These are phyloP conservation scores for Ceuthmochares aereus DNA, from an alignment of 2,113 vertebrate genomes.

Conservation along the genomic window DNA sequence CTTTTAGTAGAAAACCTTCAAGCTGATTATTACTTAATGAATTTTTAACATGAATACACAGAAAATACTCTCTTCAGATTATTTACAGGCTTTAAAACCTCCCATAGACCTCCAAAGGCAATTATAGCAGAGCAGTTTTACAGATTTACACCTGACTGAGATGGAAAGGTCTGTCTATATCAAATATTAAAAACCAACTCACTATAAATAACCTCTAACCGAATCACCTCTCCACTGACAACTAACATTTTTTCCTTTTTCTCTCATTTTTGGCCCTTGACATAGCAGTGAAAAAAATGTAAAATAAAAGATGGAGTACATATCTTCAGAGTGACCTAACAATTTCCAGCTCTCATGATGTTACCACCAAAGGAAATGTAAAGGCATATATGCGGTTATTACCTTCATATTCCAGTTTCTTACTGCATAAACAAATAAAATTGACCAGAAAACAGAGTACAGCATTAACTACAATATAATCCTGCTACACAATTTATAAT, in stretches of 20 bases:
- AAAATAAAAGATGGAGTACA: not conserved
- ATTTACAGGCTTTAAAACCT: not conserved
- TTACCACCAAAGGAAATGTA: not conserved
- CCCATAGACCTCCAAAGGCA: conserved; percentile 11
- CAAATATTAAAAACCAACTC: conserved; percentile 63
- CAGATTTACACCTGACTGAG: conserved; percentile 57
- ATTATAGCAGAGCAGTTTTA: not conserved
- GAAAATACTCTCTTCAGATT: not conserved
- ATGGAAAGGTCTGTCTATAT: conserved; percentile 55
- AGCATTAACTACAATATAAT: not conserved
- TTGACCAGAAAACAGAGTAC: not conserved
- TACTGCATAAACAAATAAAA: not conserved
- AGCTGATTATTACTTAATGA: not conserved
- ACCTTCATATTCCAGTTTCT: not conserved
- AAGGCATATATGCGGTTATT: not conserved
- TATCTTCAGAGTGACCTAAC: not conserved
- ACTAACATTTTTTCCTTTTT: not conserved
- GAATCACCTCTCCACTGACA: conserved; percentile 17
- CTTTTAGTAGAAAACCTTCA: not conserved
- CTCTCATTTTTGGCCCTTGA: conserved; percentile 41
- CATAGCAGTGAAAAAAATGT: not conserved
- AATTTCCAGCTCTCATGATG: not conserved
- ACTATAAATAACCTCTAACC: conserved; percentile 57
- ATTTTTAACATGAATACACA: not conserved
- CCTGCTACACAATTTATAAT: not conserved